Percentiles rank a stretch among this genome's conserved stretches.
Conservation (phyloP, 2,113 vertebrate species). For the Himantopus leucocephalus region DNA sequence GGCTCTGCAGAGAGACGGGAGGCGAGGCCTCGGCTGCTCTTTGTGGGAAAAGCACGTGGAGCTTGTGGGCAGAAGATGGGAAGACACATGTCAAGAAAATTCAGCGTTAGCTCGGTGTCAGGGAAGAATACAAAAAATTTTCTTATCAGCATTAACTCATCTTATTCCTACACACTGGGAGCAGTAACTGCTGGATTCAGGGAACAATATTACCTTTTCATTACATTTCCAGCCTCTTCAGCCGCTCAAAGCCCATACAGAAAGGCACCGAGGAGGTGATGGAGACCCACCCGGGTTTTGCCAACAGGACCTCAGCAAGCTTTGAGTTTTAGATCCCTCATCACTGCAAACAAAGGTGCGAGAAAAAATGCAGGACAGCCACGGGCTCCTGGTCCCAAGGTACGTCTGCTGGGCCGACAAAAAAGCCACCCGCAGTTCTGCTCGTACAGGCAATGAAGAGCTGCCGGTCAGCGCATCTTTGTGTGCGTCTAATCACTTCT, state of each 20-base stretch:
- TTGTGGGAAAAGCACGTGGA: neutral
- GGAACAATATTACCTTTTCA: neutral
- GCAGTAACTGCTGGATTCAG: neutral
- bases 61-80: neutral
- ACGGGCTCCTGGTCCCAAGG: no score
- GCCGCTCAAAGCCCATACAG: neutral
- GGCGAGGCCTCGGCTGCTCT: neutral
- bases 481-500: no score
- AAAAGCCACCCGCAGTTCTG: no score
- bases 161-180: fast-evolving
- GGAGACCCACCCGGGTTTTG: neutral
- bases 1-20: neutral
- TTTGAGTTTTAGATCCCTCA: neutral
- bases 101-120: neutral
- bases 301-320: neutral
- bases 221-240: neutral
- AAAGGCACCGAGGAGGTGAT: neutral
- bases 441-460: no score
- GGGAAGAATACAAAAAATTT: neutral
- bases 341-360: neutral
- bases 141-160: neutral
- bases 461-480: no score
- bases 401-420: no score
- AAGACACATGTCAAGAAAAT: neutral
- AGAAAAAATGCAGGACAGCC: fast-evolving